phyloP scores from a whole-genome alignment of 2,113 vertebrate species.

The Aplodontia rufa region DNA sequence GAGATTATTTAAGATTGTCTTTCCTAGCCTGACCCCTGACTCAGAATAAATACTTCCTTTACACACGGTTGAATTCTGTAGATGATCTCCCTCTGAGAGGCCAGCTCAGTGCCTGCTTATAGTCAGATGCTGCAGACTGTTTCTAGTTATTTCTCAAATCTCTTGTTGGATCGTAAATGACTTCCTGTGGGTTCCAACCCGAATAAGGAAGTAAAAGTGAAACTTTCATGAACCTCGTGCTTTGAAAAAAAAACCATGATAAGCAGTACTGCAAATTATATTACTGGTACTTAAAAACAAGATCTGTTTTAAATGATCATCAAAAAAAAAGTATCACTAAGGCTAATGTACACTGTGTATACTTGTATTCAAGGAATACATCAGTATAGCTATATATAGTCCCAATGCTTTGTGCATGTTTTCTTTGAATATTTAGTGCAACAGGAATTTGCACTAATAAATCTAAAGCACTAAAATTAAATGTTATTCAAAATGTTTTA shows the following conservation, averaged over 20 bases:
- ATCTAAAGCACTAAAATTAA: not conserved
- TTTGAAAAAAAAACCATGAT: not conserved
- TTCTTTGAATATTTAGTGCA: not conserved
- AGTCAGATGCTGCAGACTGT: not conserved
- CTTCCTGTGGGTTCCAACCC: not conserved
- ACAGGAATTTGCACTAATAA: not conserved
- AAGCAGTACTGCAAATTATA: not conserved
- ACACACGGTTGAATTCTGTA: not conserved
- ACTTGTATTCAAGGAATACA: not conserved
- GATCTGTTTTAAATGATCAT: not conserved
- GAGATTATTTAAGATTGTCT: not conserved
- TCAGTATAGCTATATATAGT: not conserved
- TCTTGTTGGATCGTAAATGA: not conserved
- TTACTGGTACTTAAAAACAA: not conserved
- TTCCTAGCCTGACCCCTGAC: not conserved
- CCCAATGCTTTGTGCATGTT: not conserved
- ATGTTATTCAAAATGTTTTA: not conserved
- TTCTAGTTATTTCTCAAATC: not conserved
- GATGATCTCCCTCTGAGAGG: not conserved
- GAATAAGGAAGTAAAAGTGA: constrained; percentile 2
- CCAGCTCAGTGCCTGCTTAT: not conserved
- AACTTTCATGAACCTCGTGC: not conserved
- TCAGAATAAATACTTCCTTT: not conserved
- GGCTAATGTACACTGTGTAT: not conserved
- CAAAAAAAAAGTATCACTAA: not conserved